A percentile compares a stretch with the other conserved stretches of the same genome.
Evolutionary conservation across 2,113 vertebrate genomes (phyloP).

Genomic region (Arothron firmamentum): DNA sequence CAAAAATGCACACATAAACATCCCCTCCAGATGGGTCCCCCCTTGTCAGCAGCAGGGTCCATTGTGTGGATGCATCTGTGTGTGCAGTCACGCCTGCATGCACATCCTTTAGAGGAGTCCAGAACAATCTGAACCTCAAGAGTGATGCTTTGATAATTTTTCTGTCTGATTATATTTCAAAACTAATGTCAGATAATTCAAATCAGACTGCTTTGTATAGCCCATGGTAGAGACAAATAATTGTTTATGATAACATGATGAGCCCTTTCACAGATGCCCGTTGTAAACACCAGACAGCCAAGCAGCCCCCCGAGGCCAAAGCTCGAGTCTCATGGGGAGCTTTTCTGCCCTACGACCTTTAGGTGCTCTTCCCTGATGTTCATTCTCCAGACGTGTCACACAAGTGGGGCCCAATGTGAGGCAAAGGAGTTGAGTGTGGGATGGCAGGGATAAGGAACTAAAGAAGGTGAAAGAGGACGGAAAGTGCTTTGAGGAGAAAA

Average conservation of each 20-base stretch:
- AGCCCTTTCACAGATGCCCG: conserved; percentile 5
- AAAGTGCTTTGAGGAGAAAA: conserved; percentile 41
- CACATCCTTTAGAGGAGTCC: not conserved
- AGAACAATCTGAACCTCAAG: conserved; percentile 28
- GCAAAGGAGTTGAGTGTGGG: conserved; percentile 31
- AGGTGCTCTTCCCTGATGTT: conserved; percentile 59
- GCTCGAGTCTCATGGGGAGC: conserved; percentile 50
- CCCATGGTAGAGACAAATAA: not conserved
- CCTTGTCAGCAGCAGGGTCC: conserved; percentile 45
- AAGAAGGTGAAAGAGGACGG: conserved; percentile 68
- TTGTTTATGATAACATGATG: not conserved
- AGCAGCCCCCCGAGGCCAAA: conserved; percentile 47
- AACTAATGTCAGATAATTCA: too few relatives aligned
- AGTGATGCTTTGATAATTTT: conserved; percentile 2
- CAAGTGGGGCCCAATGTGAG: conserved; percentile 51
- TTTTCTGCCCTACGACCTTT: conserved; percentile 56
- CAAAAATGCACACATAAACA: conserved; percentile 57
- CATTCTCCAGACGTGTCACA: conserved; percentile 56
- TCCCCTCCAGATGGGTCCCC: conserved; percentile 66
- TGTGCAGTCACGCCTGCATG: conserved; percentile 9
- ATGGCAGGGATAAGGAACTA: conserved; percentile 41
- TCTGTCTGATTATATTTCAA: too few relatives aligned
- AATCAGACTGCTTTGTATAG: too few relatives aligned
- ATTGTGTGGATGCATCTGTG: conserved; percentile 41
- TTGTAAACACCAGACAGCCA: conserved; percentile 24